Percentiles rank a stretch among this genome's conserved stretches.
These are phyloP conservation scores for Drosophila sturtevanti DNA, from an alignment of 1,140 invertebrate species.

Conservation along the genomic window DNA sequence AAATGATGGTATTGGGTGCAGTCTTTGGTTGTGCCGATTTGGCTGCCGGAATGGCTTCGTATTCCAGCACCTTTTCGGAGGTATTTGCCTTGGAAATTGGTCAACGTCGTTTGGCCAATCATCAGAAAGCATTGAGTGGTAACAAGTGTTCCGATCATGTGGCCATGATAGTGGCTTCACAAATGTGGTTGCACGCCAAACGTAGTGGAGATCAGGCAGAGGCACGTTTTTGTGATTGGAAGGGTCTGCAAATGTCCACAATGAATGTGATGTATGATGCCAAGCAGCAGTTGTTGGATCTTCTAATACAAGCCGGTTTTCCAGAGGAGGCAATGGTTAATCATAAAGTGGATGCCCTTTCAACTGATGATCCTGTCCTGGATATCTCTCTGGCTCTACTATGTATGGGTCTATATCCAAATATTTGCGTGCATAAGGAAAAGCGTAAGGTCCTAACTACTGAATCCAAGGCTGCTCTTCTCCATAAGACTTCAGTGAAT, in stretches of 20 bases:
- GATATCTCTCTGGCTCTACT: slow-evolving; percentile 94
- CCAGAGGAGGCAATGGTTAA: slow-evolving; percentile 92
- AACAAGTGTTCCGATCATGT: slow-evolving; percentile 96
- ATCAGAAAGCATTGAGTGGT: slow-evolving; percentile 93
- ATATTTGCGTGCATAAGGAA: slow-evolving; percentile 97
- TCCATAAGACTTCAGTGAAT: slow-evolving; percentile 99
- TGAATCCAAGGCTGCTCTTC: slow-evolving; percentile 95
- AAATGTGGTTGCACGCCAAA: slow-evolving; percentile 92
- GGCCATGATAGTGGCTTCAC: slow-evolving; percentile 95
- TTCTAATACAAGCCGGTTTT: slow-evolving; percentile 92
- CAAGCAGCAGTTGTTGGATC: slow-evolving; percentile 93
- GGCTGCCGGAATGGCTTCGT: slow-evolving; percentile 95
- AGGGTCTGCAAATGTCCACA: slow-evolving; percentile 94
- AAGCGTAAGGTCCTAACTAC: slow-evolving; percentile 98
- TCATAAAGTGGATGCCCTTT: slow-evolving; percentile 89
- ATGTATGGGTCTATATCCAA: slow-evolving; percentile 96
- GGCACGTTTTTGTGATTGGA: slow-evolving; percentile 93
- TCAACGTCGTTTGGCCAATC: slow-evolving; percentile 87
- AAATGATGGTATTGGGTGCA: slow-evolving; percentile 96
- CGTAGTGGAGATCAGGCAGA: slow-evolving; percentile 91
- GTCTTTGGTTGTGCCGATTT: slow-evolving; percentile 95
- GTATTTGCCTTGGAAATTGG: slow-evolving; percentile 90
- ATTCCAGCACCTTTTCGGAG: slow-evolving; percentile 95
- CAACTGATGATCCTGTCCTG: slow-evolving; percentile 89
- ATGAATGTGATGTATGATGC: slow-evolving; percentile 95